Evolutionary conservation across 2,888 invertebrate species (phyloP).

Genomic region (Ennomos quercinarius): DNA sequence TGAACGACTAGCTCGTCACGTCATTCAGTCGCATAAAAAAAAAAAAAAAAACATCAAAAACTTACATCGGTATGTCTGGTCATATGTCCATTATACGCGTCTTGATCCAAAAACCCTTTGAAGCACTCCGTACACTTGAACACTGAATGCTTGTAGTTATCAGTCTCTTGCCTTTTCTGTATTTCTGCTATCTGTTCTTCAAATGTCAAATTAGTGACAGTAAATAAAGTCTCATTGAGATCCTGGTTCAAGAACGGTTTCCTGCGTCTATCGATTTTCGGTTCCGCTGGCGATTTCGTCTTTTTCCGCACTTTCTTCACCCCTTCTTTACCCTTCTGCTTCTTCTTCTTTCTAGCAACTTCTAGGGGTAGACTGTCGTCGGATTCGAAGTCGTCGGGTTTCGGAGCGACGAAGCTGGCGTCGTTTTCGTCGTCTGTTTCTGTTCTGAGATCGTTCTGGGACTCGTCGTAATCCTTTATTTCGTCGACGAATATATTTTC

Average conservation of each 20-base stretch:
- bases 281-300: slow-evolving; percentile 17
- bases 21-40: too few species aligned
- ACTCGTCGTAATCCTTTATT: not conserved
- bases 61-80: slow-evolving; percentile 69
- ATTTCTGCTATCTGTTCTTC: slow-evolving; percentile 76
- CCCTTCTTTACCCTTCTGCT: slow-evolving; percentile 28
- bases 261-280: slow-evolving; percentile 49
- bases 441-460: not conserved
- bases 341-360: slow-evolving; percentile 44
- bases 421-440: slow-evolving; percentile 9
- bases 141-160: slow-evolving; percentile 70
- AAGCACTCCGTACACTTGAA: slow-evolving; percentile 72
- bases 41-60: too few species aligned
- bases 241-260: slow-evolving; percentile 73
- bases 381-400: slow-evolving; percentile 31
- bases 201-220: slow-evolving; percentile 62
- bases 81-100: slow-evolving; percentile 70
- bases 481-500: slow-evolving; percentile 18
- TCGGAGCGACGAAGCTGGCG: slow-evolving; percentile 11
- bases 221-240: slow-evolving; percentile 70
- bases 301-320: slow-evolving; percentile 40
- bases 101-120: slow-evolving; percentile 73
- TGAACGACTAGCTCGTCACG: too few species aligned
- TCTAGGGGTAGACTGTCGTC: slow-evolving; percentile 44
- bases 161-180: slow-evolving; percentile 64